Percentiles rank a stretch among this genome's conserved stretches.
Conservation (phyloP, 2,113 vertebrate genomes). For the Brevimyrus niger region DNA sequence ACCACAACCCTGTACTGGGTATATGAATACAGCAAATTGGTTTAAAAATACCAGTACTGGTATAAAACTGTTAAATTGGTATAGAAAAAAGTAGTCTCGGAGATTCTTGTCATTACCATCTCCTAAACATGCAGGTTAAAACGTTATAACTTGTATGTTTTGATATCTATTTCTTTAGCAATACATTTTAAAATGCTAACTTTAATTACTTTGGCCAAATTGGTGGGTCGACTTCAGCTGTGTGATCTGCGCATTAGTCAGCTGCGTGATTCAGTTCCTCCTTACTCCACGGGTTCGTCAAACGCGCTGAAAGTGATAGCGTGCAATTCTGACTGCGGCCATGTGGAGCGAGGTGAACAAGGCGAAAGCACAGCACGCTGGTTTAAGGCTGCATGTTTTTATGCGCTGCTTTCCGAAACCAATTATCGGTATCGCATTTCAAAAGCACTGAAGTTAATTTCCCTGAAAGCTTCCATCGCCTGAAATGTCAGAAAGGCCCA, state of each 20-base stretch:
- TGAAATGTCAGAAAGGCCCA: conserved; percentile 1
- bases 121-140: background rate
- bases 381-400: background rate
- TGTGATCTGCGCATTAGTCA: background rate
- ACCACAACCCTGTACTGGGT: background rate
- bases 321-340: background rate
- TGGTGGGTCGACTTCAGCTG: background rate
- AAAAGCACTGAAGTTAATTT: conserved; percentile 17
- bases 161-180: background rate
- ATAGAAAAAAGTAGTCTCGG: background rate
- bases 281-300: background rate
- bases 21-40: background rate
- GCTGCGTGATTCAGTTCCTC: background rate
- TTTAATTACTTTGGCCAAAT: background rate
- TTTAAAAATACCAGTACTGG: background rate
- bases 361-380: background rate
- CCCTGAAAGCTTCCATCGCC: background rate
- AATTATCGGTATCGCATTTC: conserved; percentile 19
- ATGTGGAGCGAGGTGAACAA: background rate
- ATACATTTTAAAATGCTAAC: background rate
- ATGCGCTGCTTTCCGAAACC: background rate
- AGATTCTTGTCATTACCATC: background rate
- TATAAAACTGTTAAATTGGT: background rate
- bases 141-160: background rate
- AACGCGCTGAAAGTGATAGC: background rate